Conservation (phyloP, 2,797 vertebrate species). For the Chaetodon trifasciatus region DNA sequence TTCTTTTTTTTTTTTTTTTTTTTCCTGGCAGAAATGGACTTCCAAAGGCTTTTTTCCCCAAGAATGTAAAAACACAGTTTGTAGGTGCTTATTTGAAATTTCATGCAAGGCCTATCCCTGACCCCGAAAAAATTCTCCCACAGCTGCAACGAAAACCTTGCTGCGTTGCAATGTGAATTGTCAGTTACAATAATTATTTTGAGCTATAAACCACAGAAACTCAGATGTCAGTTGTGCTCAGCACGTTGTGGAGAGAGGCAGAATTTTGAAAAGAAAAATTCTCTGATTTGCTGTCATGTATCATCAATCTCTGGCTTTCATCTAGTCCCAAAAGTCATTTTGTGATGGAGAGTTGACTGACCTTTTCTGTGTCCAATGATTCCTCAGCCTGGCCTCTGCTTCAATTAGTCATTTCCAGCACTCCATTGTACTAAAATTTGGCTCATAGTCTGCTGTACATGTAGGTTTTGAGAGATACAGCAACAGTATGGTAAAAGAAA, state of each 20-base stretch:
- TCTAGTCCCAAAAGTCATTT: slow-evolving; percentile 20
- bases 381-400: slow-evolving; percentile 15
- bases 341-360: slow-evolving; percentile 16
- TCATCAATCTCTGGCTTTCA: slow-evolving; percentile 26
- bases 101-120: not conserved
- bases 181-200: slow-evolving; percentile 51
- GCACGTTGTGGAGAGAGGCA: slow-evolving; percentile 22
- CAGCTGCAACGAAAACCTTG: slow-evolving; percentile 23
- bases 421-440: not conserved
- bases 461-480: slow-evolving; percentile 1
- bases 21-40: not conserved
- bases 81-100: slow-evolving; percentile 34
- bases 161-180: slow-evolving; percentile 25
- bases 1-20: not conserved
- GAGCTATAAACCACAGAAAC: slow-evolving; percentile 30
- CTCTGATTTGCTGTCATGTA: slow-evolving; percentile 35
- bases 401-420: slow-evolving; percentile 16
- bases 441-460: not conserved
- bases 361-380: slow-evolving; percentile 22
- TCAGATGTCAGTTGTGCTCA: slow-evolving; percentile 50
- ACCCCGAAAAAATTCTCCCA: slow-evolving; percentile 19
- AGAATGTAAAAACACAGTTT: not conserved
- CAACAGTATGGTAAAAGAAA: not conserved
- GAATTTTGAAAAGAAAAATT: slow-evolving; percentile 29
- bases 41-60: not conserved